A percentile compares a stretch with the other conserved stretches of the same genome.
Conservation (phyloP, 2,797 vertebrate genomes). For the Enoplosus armatus region DNA sequence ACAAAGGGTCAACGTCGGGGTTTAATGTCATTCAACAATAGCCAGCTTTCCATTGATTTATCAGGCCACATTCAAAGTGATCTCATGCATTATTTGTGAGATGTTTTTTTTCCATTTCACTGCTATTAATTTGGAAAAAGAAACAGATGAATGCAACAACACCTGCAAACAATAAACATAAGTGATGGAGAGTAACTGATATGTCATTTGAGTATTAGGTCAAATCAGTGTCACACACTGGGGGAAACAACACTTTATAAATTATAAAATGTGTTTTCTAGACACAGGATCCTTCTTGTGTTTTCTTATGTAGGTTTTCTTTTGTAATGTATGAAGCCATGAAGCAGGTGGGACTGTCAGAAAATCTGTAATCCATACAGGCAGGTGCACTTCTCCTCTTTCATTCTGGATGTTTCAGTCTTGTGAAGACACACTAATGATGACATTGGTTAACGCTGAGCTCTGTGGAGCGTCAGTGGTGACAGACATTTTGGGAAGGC, state of each 20-base stretch:
- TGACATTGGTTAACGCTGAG: constrained; percentile 11
- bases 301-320: not conserved
- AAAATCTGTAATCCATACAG: constrained; percentile 2
- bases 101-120: not conserved
- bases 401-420: constrained; percentile 20
- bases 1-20: constrained; percentile 56
- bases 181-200: not conserved
- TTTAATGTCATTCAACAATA: constrained; percentile 55
- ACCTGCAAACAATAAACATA: constrained; percentile 3
- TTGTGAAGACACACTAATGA: constrained; percentile 13
- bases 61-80: constrained; percentile 25
- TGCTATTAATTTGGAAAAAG: constrained; percentile 13
- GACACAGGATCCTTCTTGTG: not conserved
- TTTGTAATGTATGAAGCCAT: not conserved
- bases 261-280: constrained; percentile 7
- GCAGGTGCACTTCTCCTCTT: constrained; percentile 27
- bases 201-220: not conserved
- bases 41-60: constrained; percentile 34
- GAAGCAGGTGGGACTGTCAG: not conserved
- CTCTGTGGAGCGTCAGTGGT: constrained; percentile 29
- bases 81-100: constrained; percentile 36
- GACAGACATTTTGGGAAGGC: constrained; percentile 57
- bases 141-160: not conserved
- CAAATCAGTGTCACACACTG: constrained; percentile 4
- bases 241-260: not conserved